A percentile compares a stretch with the other conserved stretches of the same genome.
phyloP scores from a whole-genome alignment of 2,797 vertebrate species.

The Huso huso region DNA sequence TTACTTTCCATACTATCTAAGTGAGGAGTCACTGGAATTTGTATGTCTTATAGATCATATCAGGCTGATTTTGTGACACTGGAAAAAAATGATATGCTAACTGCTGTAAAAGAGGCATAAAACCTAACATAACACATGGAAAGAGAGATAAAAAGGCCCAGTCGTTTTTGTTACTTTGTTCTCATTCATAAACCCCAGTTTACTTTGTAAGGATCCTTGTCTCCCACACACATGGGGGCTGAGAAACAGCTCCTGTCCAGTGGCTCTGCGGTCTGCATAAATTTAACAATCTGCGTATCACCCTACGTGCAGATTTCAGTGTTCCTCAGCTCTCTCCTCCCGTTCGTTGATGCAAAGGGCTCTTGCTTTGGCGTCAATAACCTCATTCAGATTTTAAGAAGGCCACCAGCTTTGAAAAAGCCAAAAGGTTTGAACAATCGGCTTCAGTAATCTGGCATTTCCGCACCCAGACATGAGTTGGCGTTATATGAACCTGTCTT shows the following conservation, averaged over 20 bases:
- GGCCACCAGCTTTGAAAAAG: conserved; percentile 40
- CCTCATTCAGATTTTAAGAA: conserved; percentile 37
- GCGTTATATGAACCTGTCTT: conserved; percentile 46
- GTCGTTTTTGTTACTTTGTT: too few species aligned
- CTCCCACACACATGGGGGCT: conserved; percentile 17
- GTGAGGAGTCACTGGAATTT: too few species aligned
- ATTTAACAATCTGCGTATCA: conserved; percentile 11
- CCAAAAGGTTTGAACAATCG: conserved; percentile 39
- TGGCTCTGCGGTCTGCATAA: conserved; percentile 26
- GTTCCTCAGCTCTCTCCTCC: conserved; percentile 15
- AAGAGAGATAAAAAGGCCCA: too few species aligned
- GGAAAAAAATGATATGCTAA: too few species aligned
- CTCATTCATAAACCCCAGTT: too few species aligned
- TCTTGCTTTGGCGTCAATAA: conserved; percentile 35
- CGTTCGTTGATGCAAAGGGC: conserved; percentile 20
- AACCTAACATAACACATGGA: too few species aligned
- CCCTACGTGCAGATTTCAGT: conserved; percentile 24
- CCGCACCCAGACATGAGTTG: conserved; percentile 37
- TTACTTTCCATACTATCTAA: too few species aligned
- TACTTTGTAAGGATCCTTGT: too few species aligned
- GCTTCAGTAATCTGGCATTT: conserved; percentile 45
- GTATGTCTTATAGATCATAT: too few species aligned
- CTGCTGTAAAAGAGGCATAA: too few species aligned
- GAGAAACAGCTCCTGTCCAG: conserved; percentile 31
- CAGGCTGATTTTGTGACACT: too few species aligned